Base-by-base conservation (phyloP, 2,888 invertebrate species). In the Syrphus vitripennis region DNA sequence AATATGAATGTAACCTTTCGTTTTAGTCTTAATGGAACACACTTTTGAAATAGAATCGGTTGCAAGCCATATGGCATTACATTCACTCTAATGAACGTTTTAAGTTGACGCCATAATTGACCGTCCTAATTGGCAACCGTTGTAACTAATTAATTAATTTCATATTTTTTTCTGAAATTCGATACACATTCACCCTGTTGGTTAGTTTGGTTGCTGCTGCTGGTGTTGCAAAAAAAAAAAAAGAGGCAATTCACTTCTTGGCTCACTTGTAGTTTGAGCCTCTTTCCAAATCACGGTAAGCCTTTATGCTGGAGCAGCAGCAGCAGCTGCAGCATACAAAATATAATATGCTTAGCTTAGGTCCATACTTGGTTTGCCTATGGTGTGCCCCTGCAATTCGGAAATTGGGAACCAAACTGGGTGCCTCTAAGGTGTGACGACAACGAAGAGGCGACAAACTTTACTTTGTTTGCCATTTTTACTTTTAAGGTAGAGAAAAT, bases 71-170 rank as follows among this genome's bases (percentile, higher is more conserved):
- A 80, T 84, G 80, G 84, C 16, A 48, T 50, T 67, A 76, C 84
- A 67, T 69, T 71, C 76, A 72, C 80, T 76, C 67, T 48, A 61
- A 21, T 53, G 65, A 79, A 79, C 70, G 59, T 40, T 79, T 24
- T 42, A 57, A 78, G 55, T 79, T 74, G 80, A 79, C 63, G 72
- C 72, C 53, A 55, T 81, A 81, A 84, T 77, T 81, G 67, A 74
- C 84, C 57, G 76, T 77, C 80, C 84, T 84, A 84, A 84, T 84
- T 84, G 81, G 81, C 63, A 45, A 50, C 71, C 76, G 53, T 71
- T 84, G 81, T 77, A 72, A 42, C 74, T 77, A 84, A 84, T 84
- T 84, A 81, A 84, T 84, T 81, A 81, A 81, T 84, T 81, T 84
- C 83, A 84, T 84, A 84, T 75, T 75, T 63, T 63, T 57, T 83